Base-by-base conservation (phyloP, 1,140 invertebrate species). In the Philopotamus ludificatus region DNA sequence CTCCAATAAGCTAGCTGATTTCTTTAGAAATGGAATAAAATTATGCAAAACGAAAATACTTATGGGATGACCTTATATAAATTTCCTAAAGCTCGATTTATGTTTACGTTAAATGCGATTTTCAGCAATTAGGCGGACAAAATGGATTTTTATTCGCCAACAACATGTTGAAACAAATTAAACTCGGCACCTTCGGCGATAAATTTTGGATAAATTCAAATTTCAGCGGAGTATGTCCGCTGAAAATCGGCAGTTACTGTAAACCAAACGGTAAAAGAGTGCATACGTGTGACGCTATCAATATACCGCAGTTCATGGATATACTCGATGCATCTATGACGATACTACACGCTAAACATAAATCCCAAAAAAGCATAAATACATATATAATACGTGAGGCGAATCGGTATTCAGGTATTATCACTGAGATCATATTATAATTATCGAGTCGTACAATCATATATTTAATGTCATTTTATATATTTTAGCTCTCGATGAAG, bases 271-370 rank as follows among this genome's bases (percentile, higher is more conserved):
- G 74, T 73, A 72, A 79, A 44, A 79, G 74, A 70, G 73, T 83
- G 20, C 79, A 78, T n/a, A 82, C 84, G 0, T 86, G 85, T 60
- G 81, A 80, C 54, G 79, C 85, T 62, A 76, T 84, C 4, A 82
- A 78, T 12, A 76, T 85, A 60, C 70, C 71, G 1, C 79, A 81
- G 57, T 86, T 81, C 65, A 74, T 87, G 58, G 76, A 81, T 20
- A 81, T 83, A 3, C 83, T 86, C 63, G 84, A 85, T 71, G 73
- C 79, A n/a, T 73, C 82, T 1, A 81, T 82, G 63, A 82, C 76
- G 50, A 74, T 83, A 1, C 73, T 81, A 54, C 77, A 81, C 44
- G 80, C 82, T 62, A 75, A 84, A 66, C 81, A 78, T 45, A 75
- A 77, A 12, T 76, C 75, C 16, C 68, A 80, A 28, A 76, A 75